A percentile compares a stretch with the other conserved stretches of the same genome.
Evolutionary conservation across 2,113 vertebrate genomes (phyloP).

Genomic region (Calyptommatus sinebrachiatus): DNA sequence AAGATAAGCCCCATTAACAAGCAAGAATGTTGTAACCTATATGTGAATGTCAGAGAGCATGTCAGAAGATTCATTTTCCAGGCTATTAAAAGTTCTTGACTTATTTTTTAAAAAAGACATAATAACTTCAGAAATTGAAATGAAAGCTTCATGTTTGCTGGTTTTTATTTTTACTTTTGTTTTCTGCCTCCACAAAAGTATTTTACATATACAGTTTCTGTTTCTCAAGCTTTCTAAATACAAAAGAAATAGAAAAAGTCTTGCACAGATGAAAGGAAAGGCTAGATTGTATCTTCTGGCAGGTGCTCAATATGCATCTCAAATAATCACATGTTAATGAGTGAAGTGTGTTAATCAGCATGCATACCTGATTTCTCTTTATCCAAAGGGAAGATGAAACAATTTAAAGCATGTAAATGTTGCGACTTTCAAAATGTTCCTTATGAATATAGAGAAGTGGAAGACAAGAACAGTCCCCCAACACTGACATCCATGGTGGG

Average conservation of each 20-base stretch:
- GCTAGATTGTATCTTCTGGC: conserved; percentile 86
- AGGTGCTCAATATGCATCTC: conserved; percentile 84
- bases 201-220: conserved; percentile 62
- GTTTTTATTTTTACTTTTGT: neutral
- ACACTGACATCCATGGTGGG: conserved; percentile 47
- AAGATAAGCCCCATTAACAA: conserved; percentile 68
- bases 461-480: conserved; percentile 9
- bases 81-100: conserved; percentile 39
- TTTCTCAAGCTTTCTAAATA: conserved; percentile 71
- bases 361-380: conserved; percentile 77
- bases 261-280: conserved; percentile 80
- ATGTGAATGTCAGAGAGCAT: conserved; percentile 64
- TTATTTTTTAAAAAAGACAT: conserved; percentile 46
- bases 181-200: conserved; percentile 54
- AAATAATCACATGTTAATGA: conserved; percentile 87
- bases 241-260: conserved; percentile 75
- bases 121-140: conserved; percentile 60
- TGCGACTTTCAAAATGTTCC: conserved; percentile 65
- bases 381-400: conserved; percentile 62
- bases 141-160: conserved; percentile 52
- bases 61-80: conserved; percentile 64
- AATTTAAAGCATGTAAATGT: conserved; percentile 62
- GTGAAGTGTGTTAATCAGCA: conserved; percentile 85
- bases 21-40: conserved; percentile 65
- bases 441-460: conserved; percentile 47